These are phyloP conservation scores for Pelvicachromis taeniatus DNA, from an alignment of 2,113 vertebrate species.

Conservation along the genomic window DNA sequence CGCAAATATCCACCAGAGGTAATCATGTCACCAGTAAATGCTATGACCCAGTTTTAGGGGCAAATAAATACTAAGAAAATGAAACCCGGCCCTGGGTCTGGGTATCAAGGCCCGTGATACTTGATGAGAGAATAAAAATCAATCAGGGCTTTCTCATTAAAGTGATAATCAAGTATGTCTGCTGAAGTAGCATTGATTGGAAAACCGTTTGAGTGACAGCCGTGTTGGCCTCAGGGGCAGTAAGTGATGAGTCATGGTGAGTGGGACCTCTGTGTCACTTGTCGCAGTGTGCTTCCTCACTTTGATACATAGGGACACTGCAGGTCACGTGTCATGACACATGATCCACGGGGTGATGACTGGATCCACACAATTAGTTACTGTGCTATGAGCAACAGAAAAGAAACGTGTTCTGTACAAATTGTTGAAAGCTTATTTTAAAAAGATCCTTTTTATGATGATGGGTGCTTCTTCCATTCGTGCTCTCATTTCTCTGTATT, in stretches of 20 bases:
- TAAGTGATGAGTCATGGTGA: conserved; percentile 45
- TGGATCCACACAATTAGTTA: neutral
- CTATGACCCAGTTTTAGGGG: conserved; percentile 34
- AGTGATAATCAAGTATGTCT: conserved; percentile 60
- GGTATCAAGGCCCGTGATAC: conserved; percentile 20
- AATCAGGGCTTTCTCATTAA: conserved; percentile 60
- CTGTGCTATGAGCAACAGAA: neutral
- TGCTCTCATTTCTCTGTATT: neutral
- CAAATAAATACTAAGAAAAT: conserved; percentile 50
- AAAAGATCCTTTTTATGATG: neutral
- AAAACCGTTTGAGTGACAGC: conserved; percentile 59
- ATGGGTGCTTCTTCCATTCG: neutral
- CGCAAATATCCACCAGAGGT: conserved; percentile 2
- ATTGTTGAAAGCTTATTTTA: neutral
- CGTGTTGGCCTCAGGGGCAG: conserved; percentile 28
- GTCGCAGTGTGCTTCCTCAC: conserved; percentile 12
- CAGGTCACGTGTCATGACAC: conserved; percentile 10
- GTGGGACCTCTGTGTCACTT: conserved; percentile 36
- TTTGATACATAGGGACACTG: conserved; percentile 18
- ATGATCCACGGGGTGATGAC: neutral
- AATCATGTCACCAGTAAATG: conserved; percentile 12
- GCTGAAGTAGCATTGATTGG: conserved; percentile 54
- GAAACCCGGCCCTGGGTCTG: conserved; percentile 1
- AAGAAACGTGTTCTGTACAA: neutral
- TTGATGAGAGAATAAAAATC: conserved; percentile 49